These are phyloP conservation scores for Mantis religiosa DNA, from an alignment of 2,888 invertebrate species.

Conservation along the genomic window DNA sequence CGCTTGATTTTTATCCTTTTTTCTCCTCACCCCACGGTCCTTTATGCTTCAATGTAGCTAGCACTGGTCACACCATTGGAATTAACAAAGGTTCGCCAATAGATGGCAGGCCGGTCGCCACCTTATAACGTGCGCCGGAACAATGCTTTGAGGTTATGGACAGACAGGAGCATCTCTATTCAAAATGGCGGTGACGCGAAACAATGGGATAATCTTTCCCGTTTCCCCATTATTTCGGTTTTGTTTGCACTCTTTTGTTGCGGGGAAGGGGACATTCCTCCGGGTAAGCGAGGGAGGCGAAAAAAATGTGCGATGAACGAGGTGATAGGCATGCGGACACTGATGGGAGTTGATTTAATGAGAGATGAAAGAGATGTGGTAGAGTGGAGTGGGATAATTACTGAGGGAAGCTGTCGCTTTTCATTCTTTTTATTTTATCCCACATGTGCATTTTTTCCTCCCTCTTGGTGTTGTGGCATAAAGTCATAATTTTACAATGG, in stretches of 20 bases:
- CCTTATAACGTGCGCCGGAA: background rate
- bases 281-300: background rate
- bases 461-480: background rate
- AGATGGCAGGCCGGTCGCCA: background rate
- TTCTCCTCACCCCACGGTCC: background rate
- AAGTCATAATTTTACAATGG: background rate
- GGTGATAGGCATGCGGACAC: background rate
- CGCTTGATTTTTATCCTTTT: background rate
- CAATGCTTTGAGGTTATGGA: slow-evolving; percentile 12
- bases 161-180: background rate
- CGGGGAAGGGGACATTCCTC: background rate
- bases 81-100: background rate
- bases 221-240: background rate
- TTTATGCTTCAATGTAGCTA: background rate
- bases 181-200: slow-evolving; percentile 5
- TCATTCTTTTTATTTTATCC: background rate
- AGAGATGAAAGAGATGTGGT: background rate
- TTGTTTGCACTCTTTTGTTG: background rate
- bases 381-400: background rate
- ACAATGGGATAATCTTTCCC: slow-evolving; percentile 11
- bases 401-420: background rate
- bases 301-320: background rate
- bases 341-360: background rate
- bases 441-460: background rate
- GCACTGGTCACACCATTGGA: background rate